phyloP scores from a whole-genome alignment of 2,797 vertebrate species.

The Helostoma temminkii region DNA sequence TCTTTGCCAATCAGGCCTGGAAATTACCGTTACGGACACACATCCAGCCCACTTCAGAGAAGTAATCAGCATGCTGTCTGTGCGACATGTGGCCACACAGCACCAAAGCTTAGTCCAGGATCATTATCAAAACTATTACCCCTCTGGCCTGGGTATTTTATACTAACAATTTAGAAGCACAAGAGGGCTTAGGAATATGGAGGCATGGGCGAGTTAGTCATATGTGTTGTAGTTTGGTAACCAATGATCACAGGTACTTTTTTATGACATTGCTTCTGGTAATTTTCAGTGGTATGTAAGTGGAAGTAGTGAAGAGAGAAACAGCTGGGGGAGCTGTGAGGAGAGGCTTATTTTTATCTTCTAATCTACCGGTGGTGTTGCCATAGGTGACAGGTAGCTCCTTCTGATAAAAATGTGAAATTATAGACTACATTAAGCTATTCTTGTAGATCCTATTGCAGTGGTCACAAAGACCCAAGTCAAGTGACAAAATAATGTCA shows the following conservation, averaged over 20 bases:
- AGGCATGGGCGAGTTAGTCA: constrained; percentile 10
- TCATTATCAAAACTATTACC: constrained; percentile 80
- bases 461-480: constrained; percentile 6
- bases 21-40: constrained; percentile 79
- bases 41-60: constrained; percentile 74
- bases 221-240: constrained; percentile 41
- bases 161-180: constrained; percentile 55
- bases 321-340: neutral
- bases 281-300: constrained; percentile 18
- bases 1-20: constrained; percentile 74
- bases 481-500: constrained; percentile 30
- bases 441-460: constrained; percentile 30
- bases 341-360: constrained; percentile 40
- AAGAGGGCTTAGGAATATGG: constrained; percentile 37
- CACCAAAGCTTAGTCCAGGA: constrained; percentile 67
- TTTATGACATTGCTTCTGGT: constrained; percentile 20
- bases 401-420: constrained; percentile 47
- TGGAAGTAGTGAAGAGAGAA: constrained; percentile 10
- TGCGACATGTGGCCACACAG: constrained; percentile 68
- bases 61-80: constrained; percentile 78
- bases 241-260: constrained; percentile 12
- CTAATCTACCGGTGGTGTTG: constrained; percentile 25
- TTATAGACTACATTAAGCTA: constrained; percentile 33
- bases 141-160: constrained; percentile 67
- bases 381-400: constrained; percentile 37